Percentiles rank a stretch among this genome's conserved stretches.
Evolutionary conservation across 1,140 invertebrate species (phyloP).

Genomic region (Drosophila micromelanica): DNA sequence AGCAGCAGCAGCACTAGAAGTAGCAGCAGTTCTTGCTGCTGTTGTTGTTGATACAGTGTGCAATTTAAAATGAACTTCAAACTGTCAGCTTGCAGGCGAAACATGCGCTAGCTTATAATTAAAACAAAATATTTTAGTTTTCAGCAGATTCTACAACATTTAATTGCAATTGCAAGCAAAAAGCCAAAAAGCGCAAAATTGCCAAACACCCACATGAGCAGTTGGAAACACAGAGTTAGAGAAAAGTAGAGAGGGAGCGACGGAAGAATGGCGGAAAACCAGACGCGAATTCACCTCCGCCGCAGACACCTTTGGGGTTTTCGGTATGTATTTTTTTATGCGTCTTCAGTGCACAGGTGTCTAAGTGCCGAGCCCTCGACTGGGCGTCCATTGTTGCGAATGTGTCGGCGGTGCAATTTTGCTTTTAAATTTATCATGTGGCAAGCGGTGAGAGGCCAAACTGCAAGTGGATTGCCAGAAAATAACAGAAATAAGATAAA

Average conservation of each 20-base stretch:
- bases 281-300: background rate
- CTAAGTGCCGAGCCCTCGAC: background rate
- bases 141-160: constrained; percentile 36
- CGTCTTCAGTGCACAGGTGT: constrained; percentile 24
- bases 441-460: background rate
- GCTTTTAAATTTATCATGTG: constrained; percentile 47
- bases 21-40: background rate
- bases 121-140: constrained; percentile 71
- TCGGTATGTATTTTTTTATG: constrained; percentile 11
- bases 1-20: constrained; percentile 5
- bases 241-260: too few relatives aligned
- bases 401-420: constrained; percentile 43
- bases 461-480: constrained; percentile 6
- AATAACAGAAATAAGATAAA: background rate
- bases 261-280: too few relatives aligned
- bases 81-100: constrained; percentile 36
- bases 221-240: background rate
- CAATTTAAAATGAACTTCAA: constrained; percentile 36
- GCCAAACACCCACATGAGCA: background rate
- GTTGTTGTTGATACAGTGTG: constrained; percentile 6
- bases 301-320: constrained; percentile 14
- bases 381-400: constrained; percentile 26
- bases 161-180: constrained; percentile 51
- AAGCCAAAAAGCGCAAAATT: constrained; percentile 10
- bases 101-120: constrained; percentile 56